These are phyloP conservation scores for Athene cunicularia DNA, from an alignment of 2,113 vertebrate species.

Conservation along the genomic window DNA sequence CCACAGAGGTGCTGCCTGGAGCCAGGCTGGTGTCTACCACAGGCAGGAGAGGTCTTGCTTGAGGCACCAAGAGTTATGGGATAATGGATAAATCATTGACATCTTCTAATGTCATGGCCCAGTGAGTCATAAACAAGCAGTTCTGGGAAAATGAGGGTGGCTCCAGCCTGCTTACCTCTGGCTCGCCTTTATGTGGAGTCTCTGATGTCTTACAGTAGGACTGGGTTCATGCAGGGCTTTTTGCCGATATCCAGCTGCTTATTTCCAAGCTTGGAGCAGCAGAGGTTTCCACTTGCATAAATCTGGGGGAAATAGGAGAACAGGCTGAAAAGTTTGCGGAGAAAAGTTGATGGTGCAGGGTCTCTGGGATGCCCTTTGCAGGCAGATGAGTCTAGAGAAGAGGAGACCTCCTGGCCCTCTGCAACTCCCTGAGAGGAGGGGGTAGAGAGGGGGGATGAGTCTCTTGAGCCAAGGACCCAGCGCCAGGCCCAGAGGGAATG, in stretches of 20 bases:
- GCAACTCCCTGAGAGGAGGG: too few species aligned
- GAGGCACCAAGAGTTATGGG: accelerated
- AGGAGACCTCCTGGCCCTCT: too few species aligned
- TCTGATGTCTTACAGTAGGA: not conserved
- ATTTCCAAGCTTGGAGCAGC: not conserved
- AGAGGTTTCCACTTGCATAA: not conserved
- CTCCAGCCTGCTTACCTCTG: not conserved
- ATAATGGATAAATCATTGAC: not conserved
- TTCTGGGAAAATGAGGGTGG: not conserved
- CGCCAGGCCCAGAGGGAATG: too few species aligned
- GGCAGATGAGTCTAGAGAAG: too few species aligned
- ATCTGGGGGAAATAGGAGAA: not conserved
- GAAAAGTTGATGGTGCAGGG: not conserved
- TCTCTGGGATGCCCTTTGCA: not conserved
- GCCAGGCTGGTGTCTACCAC: not conserved
- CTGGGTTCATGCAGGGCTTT: not conserved
- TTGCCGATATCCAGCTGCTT: accelerated
- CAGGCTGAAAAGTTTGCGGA: not conserved
- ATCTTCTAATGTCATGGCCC: not conserved
- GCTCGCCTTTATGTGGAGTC: not conserved
- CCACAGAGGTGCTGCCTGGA: not conserved
- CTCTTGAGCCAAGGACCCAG: too few species aligned
- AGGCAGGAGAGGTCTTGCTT: not conserved
- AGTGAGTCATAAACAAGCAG: not conserved
- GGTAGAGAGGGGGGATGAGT: too few species aligned